Evolutionary conservation across 2,113 vertebrate genomes (phyloP).

Genomic region (Phyllostomus hastatus): DNA sequence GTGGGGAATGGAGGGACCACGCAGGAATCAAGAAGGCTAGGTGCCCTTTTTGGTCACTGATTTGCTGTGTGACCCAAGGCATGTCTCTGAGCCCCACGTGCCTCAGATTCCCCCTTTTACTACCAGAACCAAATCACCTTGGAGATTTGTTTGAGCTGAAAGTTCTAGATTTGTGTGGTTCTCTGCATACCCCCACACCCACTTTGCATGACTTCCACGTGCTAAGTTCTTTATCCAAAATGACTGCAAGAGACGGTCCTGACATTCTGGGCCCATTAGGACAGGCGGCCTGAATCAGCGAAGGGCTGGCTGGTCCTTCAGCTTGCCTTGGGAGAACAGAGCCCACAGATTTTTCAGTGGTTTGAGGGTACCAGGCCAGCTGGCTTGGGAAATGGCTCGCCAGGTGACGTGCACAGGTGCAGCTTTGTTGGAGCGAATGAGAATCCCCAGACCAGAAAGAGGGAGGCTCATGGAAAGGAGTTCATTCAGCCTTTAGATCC

Average conservation of each 20-base stretch:
- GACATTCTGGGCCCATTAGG: neutral
- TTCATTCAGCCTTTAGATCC: neutral
- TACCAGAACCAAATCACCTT: neutral
- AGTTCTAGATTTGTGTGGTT: neutral
- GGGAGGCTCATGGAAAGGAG: neutral
- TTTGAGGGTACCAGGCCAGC: neutral
- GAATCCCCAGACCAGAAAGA: neutral
- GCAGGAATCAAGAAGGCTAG: rapidly evolving
- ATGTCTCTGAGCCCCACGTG: neutral
- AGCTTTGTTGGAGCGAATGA: too few relatives aligned
- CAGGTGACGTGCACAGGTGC: neutral
- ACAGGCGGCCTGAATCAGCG: neutral
- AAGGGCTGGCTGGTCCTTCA: neutral
- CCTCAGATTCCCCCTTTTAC: neutral
- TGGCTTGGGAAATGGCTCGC: neutral
- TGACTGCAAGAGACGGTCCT: neutral
- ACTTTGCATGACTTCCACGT: neutral
- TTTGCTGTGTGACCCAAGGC: neutral
- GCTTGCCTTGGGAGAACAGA: neutral
- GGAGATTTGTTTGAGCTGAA: neutral
- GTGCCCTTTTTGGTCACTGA: neutral
- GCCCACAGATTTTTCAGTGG: neutral
- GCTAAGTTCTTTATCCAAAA: neutral
- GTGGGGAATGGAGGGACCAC: neutral
- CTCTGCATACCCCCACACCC: neutral